Percentiles rank a stretch among this genome's conserved stretches.
Evolutionary conservation across 2,113 vertebrate species (phyloP).

Genomic region (Enhydra lutris): DNA sequence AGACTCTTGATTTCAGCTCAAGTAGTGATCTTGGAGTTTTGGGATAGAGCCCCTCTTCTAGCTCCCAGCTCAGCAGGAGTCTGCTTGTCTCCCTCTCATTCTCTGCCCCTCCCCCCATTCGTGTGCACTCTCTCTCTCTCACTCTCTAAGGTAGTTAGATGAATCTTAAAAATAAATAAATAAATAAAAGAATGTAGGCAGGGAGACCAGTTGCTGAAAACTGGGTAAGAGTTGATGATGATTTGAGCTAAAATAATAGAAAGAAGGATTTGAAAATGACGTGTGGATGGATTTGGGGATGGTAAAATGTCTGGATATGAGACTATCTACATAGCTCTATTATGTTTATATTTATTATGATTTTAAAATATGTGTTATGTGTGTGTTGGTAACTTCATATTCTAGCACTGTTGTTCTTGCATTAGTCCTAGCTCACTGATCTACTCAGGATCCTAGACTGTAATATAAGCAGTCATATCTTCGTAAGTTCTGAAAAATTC

Average conservation of each 20-base stretch:
- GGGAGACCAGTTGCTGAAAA: neutral
- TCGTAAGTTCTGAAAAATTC: neutral
- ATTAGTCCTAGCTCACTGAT: neutral
- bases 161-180: neutral
- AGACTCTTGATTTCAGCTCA: neutral
- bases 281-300: neutral
- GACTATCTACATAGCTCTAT: neutral
- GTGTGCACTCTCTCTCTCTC: neutral
- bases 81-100: neutral
- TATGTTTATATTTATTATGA: neutral
- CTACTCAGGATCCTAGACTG: neutral
- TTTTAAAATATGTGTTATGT: neutral
- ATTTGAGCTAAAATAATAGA: neutral
- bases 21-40: neutral
- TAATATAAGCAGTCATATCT: neutral
- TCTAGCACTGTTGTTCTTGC: neutral
- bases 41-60: neutral
- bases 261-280: neutral
- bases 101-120: neutral
- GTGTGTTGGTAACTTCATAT: neutral
- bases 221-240: neutral
- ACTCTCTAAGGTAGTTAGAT: neutral
- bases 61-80: neutral
- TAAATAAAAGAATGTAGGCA: neutral
- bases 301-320: neutral